Conservation (phyloP, 2,888 invertebrate species). For the Heliconius aoede region DNA sequence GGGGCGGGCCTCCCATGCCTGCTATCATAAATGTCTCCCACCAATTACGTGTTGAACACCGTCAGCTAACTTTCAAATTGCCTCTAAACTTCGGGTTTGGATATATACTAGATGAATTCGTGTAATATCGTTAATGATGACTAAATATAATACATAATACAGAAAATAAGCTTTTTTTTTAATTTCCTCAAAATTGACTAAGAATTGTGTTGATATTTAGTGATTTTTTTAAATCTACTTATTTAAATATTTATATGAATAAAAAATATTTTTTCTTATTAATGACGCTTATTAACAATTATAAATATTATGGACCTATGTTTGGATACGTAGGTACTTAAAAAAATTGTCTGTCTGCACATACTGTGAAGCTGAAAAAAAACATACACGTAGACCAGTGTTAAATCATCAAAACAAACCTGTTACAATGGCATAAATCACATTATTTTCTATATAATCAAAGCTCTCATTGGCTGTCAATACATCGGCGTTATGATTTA, state of each 20-base stretch:
- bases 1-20: slow-evolving; percentile 65
- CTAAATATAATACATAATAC: slow-evolving; percentile 10
- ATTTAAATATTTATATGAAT: no score
- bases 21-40: slow-evolving; percentile 60
- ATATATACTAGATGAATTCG: slow-evolving; percentile 35
- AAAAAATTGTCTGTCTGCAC: no score
- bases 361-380: background rate
- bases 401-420: slow-evolving; percentile 39
- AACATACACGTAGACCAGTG: no score
- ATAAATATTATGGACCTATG: background rate
- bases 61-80: slow-evolving; percentile 56
- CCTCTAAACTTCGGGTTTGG: slow-evolving; percentile 41
- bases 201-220: no score
- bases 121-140: slow-evolving; percentile 33
- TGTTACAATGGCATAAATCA: slow-evolving; percentile 54
- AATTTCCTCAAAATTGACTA: background rate
- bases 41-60: slow-evolving; percentile 61
- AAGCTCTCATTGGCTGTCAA: slow-evolving; percentile 78
- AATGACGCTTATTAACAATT: background rate
- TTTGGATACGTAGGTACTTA: background rate
- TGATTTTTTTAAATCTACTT: no score
- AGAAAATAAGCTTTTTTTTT: background rate
- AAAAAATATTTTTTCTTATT: background rate
- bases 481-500: slow-evolving; percentile 76
- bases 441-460: slow-evolving; percentile 67